These are phyloP conservation scores for Adelosebastes latens DNA, from an alignment of 2,797 vertebrate genomes.

Conservation along the genomic window DNA sequence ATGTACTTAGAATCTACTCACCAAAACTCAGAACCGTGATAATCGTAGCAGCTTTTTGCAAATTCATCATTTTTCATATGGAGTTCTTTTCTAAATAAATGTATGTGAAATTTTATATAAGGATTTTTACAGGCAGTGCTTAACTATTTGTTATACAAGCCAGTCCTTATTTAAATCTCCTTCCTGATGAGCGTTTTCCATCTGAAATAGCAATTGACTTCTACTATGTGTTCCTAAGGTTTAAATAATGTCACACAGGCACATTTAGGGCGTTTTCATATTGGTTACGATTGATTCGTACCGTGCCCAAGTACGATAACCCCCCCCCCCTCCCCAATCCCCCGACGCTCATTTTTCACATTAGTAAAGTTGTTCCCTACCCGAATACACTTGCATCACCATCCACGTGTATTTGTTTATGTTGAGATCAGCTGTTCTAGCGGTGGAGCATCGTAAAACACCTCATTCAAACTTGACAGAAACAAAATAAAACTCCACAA, in stretches of 20 bases:
- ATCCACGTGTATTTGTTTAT: too few species aligned
- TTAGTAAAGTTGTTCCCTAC: too few species aligned
- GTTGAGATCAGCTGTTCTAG: too few species aligned
- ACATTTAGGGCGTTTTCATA: background rate
- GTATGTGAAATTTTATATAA: slow-evolving; percentile 17
- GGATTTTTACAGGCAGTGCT: slow-evolving; percentile 13
- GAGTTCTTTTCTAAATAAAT: slow-evolving; percentile 24
- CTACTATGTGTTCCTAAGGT: background rate
- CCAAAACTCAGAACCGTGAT: slow-evolving; percentile 20
- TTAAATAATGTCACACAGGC: slow-evolving; percentile 10
- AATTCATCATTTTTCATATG: slow-evolving; percentile 6
- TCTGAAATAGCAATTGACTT: slow-evolving; percentile 2
- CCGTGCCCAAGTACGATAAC: too few species aligned
- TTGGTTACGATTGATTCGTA: too few species aligned
- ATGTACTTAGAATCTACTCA: background rate
- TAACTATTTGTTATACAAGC: slow-evolving; percentile 11
- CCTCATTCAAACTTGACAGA: too few species aligned
- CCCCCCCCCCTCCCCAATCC: too few species aligned
- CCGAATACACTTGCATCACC: too few species aligned
- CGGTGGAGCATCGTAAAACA: too few species aligned
- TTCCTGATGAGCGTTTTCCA: background rate
- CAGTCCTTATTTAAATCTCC: slow-evolving; percentile 8
- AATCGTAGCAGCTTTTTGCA: slow-evolving; percentile 51
- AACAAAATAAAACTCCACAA: too few species aligned
- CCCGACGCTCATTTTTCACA: too few species aligned